Conservation (phyloP, 2,888 invertebrate genomes). For the Scelioninae gen. 1 region DNA sequence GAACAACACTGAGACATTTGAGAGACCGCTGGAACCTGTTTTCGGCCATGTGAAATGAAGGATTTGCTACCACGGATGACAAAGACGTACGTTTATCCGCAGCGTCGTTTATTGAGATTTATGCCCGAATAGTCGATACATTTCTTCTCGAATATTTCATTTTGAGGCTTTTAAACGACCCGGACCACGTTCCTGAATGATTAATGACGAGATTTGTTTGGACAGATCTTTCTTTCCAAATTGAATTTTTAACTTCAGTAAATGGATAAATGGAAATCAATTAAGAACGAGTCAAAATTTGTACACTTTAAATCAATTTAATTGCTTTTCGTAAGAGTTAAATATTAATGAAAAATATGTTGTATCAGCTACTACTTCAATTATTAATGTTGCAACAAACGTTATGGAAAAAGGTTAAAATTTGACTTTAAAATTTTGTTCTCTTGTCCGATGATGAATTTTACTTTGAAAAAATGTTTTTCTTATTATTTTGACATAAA, state of each 20-base stretch:
- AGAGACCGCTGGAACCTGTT: slow-evolving; percentile 58
- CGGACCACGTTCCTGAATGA: slow-evolving; percentile 14
- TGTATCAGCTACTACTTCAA: too few relatives aligned
- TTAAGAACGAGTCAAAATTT: slow-evolving; percentile 14
- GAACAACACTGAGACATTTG: slow-evolving; percentile 53
- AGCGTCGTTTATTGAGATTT: slow-evolving; percentile 52
- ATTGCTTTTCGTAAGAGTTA: too few relatives aligned
- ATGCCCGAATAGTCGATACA: slow-evolving; percentile 35
- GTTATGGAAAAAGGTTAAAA: too few relatives aligned
- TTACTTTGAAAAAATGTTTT: too few relatives aligned
- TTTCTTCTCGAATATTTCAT: slow-evolving; percentile 33
- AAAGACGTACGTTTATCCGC: slow-evolving; percentile 55
- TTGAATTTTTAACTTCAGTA: slow-evolving; percentile 1
- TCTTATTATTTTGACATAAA: too few relatives aligned
- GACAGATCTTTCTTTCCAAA: slow-evolving; percentile 6
- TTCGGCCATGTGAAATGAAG: slow-evolving; percentile 45
- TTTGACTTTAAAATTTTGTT: too few relatives aligned
- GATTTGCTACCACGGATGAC: slow-evolving; percentile 56
- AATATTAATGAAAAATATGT: too few relatives aligned
- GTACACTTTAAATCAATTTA: background rate
- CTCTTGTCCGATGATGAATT: too few relatives aligned
- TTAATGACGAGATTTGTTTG: slow-evolving; percentile 41
- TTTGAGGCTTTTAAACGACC: slow-evolving; percentile 39
- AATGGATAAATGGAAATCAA: slow-evolving; percentile 36
- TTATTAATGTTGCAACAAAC: too few relatives aligned